Evolutionary conservation across 2,113 vertebrate species (phyloP), one percentile per base, ranked within the genome.

Genomic region (Noctilio leporinus): DNA sequence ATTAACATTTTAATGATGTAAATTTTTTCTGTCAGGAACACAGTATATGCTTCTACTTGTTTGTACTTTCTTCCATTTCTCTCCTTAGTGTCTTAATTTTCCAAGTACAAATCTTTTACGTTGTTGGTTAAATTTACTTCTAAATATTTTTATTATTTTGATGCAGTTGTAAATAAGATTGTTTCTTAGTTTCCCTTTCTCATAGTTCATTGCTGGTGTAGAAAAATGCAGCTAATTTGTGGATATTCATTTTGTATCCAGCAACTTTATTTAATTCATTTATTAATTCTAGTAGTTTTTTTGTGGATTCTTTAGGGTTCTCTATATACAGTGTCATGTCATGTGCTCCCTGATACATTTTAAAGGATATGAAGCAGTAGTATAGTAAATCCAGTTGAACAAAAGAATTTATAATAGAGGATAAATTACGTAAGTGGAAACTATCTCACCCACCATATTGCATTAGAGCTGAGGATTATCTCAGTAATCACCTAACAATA

Each of bases 401-500:
- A 73, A 77, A 86, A 94, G 1, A 85, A 73, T 91, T 97, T n/a
- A 83, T 35, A 94, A 26, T 19, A 92, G 89, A 94, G 35, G 81
- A 91, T 95, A 94, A 97, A 83, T 93, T 96, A 72, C 15, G 1
- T 47, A 91, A 92, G 73, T 69, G 38, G 85, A 91, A 86, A 86
- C 75, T 75, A 49, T 73, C 65, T 95, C 67, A 77, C 5, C 40
- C 1, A 47, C 70, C 64, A 57, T 85, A 73, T 94, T 87, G 35
- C 67, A 89, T 95, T 95, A 90, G 72, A 91, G 35, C 49, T 35
- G 17, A 91, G 77, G 90, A 91, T 95, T 85, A 89, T 67, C 62
- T 55, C 59, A 72, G 67, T 92, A 87, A 90, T 93, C 89, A 86
- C 49, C 83, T 94, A 83, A 70, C 89, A 93, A 70, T 86, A 87